Conservation (phyloP, 2,888 invertebrate species). For the Argyra leucocephala region DNA sequence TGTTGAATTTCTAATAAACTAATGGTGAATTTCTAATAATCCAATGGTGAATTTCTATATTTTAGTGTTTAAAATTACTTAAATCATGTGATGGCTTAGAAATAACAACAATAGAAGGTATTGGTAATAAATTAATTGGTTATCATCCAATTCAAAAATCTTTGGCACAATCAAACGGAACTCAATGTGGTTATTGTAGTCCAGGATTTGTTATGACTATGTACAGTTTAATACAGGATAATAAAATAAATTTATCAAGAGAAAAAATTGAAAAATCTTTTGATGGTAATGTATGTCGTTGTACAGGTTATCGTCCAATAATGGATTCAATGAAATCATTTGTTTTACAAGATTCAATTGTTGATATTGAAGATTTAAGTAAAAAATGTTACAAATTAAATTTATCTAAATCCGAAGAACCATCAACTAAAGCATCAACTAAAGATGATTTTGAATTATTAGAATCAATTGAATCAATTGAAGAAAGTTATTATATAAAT, state of each 20-base stretch:
- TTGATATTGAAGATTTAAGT: constrained; percentile 28
- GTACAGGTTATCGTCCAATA: constrained; percentile 71
- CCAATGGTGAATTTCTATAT: constrained; percentile 15
- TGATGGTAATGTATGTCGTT: constrained; percentile 68
- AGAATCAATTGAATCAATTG: background rate
- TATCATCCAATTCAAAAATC: constrained; percentile 61
- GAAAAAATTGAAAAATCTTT: constrained; percentile 65
- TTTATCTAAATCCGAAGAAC: background rate
- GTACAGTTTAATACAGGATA: constrained; percentile 47
- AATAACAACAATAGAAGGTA: constrained; percentile 61
- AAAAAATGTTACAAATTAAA: background rate
- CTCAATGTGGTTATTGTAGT: constrained; percentile 67
- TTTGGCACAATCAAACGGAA: constrained; percentile 57
- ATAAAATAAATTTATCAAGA: constrained; percentile 47
- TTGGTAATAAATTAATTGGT: constrained; percentile 55
- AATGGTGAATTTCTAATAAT: background rate
- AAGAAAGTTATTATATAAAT: background rate
- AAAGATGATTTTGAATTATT: background rate
- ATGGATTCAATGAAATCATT: constrained; percentile 70
- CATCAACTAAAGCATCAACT: background rate
- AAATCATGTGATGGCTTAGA: constrained; percentile 58
- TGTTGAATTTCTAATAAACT: background rate
- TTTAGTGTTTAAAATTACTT: constrained; percentile 58
- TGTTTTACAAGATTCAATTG: constrained; percentile 51
- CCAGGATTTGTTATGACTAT: constrained; percentile 71